phyloP scores from a whole-genome alignment of 1,140 invertebrate species.

The Halictus rubicundus region DNA sequence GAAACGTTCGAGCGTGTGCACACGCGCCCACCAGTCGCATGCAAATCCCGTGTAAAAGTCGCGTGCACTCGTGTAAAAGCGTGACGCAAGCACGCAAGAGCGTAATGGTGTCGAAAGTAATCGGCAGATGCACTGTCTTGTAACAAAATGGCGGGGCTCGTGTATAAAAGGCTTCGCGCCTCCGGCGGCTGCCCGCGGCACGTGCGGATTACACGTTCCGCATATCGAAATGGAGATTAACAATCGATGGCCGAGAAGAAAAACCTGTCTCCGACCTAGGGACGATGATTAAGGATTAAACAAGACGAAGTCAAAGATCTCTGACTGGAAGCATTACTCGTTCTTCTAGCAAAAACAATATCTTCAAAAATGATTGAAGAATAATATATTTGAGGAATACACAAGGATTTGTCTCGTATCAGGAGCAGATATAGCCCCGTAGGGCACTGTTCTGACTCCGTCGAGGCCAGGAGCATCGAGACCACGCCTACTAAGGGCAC shows the following conservation, averaged over 20 bases:
- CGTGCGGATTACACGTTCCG: neutral
- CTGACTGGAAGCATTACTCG: too few species aligned
- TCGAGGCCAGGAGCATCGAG: too few species aligned
- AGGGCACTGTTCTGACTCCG: too few species aligned
- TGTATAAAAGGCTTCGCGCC: neutral
- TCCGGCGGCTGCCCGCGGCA: neutral
- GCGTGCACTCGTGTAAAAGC: constrained; percentile 18
- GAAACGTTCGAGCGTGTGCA: neutral
- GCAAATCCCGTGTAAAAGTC: constrained; percentile 5
- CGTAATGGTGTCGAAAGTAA: constrained; percentile 11
- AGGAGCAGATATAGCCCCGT: too few species aligned
- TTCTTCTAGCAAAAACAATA: too few species aligned
- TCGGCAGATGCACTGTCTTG: neutral
- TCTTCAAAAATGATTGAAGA: too few species aligned
- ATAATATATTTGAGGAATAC: too few species aligned
- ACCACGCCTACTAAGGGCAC: too few species aligned
- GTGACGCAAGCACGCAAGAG: neutral
- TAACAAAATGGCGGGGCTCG: neutral
- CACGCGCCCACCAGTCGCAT: neutral
- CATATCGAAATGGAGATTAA: neutral
- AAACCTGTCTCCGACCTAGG: neutral
- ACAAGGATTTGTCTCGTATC: too few species aligned
- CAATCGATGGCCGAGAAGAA: neutral
- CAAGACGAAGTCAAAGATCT: neutral
- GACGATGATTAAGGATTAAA: neutral